Evolutionary conservation across 2,113 vertebrate species (phyloP).

Genomic region (Pseudolaguvia tuberculata): DNA sequence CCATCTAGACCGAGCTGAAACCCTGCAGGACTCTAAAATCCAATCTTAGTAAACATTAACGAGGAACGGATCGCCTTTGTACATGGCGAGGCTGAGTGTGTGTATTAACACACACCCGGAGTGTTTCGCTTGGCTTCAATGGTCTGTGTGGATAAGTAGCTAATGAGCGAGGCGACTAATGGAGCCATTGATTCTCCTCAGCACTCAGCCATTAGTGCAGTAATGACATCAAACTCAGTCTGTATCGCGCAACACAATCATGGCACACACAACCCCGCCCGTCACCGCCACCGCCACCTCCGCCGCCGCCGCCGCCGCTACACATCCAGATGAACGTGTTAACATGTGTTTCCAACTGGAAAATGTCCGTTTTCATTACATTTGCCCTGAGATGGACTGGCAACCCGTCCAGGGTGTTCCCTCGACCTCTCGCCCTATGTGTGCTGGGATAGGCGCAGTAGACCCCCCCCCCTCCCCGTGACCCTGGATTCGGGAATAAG

Average conservation of each 20-base stretch:
- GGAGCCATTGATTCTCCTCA: conserved; percentile 40
- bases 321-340: neutral
- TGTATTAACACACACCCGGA: neutral
- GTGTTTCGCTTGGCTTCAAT: conserved; percentile 46
- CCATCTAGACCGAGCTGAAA: neutral
- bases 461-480: too few species aligned
- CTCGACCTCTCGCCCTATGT: neutral
- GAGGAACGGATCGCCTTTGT: neutral
- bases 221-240: conserved; percentile 54
- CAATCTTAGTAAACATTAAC: neutral
- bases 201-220: conserved; percentile 56
- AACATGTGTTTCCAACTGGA: neutral
- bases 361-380: neutral
- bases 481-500: too few species aligned
- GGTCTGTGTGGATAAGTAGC: conserved; percentile 50
- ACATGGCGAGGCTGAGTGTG: neutral
- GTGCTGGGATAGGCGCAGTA: too few species aligned
- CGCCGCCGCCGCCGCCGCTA: too few species aligned
- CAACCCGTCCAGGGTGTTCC: too few species aligned
- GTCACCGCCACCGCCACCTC: too few species aligned
- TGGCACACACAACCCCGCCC: too few species aligned
- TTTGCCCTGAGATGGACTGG: neutral
- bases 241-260: neutral
- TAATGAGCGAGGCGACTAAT: conserved; percentile 61
- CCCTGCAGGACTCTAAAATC: neutral